Percentiles rank a stretch among this genome's conserved stretches.
These are phyloP conservation scores for Isaurus tuberculatus DNA, from an alignment of 92 coral and sea anemone species.

Conservation along the genomic window DNA sequence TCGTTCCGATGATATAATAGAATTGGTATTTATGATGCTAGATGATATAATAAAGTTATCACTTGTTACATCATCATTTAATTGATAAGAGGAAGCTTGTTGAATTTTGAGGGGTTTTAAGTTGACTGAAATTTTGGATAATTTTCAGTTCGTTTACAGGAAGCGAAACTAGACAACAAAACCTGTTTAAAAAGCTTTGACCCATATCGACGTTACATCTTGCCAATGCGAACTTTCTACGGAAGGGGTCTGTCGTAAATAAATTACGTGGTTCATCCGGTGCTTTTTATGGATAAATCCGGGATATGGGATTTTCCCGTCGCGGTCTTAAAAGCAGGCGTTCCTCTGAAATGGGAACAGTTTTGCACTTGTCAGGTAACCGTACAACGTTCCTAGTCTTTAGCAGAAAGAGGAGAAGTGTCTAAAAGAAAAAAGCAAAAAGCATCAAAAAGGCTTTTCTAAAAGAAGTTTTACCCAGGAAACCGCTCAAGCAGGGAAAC, in stretches of 20 bases:
- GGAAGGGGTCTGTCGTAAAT: slow-evolving; percentile 45
- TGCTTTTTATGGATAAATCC: slow-evolving; percentile 26
- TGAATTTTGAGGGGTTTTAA: background rate
- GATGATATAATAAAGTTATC: background rate
- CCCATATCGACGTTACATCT: background rate
- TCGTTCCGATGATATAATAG: no score
- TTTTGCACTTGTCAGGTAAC: background rate
- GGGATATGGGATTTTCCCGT: slow-evolving; percentile 5
- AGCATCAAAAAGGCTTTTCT: background rate
- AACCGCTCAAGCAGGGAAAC: no score
- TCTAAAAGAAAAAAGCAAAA: background rate
- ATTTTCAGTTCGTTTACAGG: slow-evolving; percentile 10
- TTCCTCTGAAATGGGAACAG: background rate
- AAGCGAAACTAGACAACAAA: slow-evolving; percentile 35
- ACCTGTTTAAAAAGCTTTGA: slow-evolving; percentile 13
- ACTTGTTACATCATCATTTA: background rate
- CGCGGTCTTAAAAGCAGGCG: slow-evolving; percentile 15
- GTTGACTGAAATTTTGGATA: slow-evolving; percentile 1
- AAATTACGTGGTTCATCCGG: slow-evolving; percentile 30
- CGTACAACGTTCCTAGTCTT: background rate
- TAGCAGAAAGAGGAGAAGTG: background rate
- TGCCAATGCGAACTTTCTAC: slow-evolving; percentile 42
- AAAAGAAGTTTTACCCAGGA: background rate
- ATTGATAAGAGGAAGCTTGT: slow-evolving; percentile 20
- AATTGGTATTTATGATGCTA: background rate